Evolutionary conservation across 2,888 invertebrate species (phyloP), one percentile per base, ranked within the genome.

Genomic region (Plutella xylostella): DNA sequence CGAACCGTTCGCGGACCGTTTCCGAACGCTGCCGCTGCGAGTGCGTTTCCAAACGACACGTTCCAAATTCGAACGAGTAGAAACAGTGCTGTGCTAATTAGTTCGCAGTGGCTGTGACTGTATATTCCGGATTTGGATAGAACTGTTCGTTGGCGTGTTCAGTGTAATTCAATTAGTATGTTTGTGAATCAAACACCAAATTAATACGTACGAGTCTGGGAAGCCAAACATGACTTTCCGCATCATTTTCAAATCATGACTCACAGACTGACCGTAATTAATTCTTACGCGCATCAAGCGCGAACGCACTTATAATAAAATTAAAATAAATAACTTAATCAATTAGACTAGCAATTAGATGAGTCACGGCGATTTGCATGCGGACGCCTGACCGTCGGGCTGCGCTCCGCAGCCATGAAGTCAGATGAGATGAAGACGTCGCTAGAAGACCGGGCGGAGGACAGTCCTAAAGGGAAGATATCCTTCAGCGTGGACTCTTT

Each of bases 401-500:
- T 41, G n/a, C 30, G 21, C 20, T 33, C 30, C 34, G 19, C 35
- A 30, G 72, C 66, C 60, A 80, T 80, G 79, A 61, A 68, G 67
- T 63, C 68, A 79, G 72, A 76, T 80, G 82, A 82, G 65, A 83
- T 83, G 83, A 83, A 82, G 80, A 82, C 83, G 55, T 68, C 82
- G 75, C 74, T 83, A 62, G 82, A 82, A 68, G 82, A 83, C 67
- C 76, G 80, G 60, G 68, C 76, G 55, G 83, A 83, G 51, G 67
- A 34, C 34, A 44, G 78, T 74, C 78, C 79, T 56, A 88, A 87
- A 63, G 85, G 89, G 55, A 89, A 90, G 57, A 90, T 91, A 62
- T 90, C 90, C 49, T 91, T 91, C 69, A 91, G 90, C 73, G 90
- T 91, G 40, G 91, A 91, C 69, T 86, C 90, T 0, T 63, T 91